These are phyloP conservation scores for Bellardia pandia DNA, from an alignment of 2,888 invertebrate species.

Conservation along the genomic window DNA sequence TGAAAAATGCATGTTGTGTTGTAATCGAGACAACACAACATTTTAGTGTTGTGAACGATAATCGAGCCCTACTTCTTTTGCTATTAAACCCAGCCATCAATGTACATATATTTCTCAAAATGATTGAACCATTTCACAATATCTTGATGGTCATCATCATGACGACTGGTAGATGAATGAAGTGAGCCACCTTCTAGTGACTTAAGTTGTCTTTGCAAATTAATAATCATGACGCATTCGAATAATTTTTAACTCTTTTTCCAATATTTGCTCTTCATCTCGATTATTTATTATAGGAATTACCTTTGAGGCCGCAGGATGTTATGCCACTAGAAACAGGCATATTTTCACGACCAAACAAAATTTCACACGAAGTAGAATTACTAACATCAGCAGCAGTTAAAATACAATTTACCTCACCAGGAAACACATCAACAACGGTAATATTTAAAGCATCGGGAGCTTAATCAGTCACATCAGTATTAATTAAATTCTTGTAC, in stretches of 20 bases:
- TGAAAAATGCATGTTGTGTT: too few relatives aligned
- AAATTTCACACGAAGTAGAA: neutral
- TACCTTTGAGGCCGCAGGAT: neutral
- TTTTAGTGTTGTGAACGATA: too few relatives aligned
- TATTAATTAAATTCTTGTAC: too few relatives aligned
- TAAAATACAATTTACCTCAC: neutral
- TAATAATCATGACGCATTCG: neutral
- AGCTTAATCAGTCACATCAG: too few relatives aligned
- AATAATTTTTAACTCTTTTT: slow-evolving; percentile 26
- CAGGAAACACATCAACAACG: neutral
- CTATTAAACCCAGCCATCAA: too few relatives aligned
- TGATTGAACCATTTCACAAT: neutral
- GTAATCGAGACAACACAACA: too few relatives aligned
- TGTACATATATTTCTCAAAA: neutral
- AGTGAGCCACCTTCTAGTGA: neutral
- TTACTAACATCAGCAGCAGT: neutral
- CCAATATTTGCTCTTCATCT: neutral
- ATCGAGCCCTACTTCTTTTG: too few relatives aligned
- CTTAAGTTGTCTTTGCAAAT: neutral
- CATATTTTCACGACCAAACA: neutral
- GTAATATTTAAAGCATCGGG: too few relatives aligned
- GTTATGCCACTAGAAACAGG: slow-evolving; percentile 1
- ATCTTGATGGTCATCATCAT: neutral
- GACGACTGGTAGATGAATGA: neutral
- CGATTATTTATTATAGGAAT: neutral